Evolutionary conservation across 2,888 invertebrate genomes (phyloP).

Genomic region (Eilema depressum): DNA sequence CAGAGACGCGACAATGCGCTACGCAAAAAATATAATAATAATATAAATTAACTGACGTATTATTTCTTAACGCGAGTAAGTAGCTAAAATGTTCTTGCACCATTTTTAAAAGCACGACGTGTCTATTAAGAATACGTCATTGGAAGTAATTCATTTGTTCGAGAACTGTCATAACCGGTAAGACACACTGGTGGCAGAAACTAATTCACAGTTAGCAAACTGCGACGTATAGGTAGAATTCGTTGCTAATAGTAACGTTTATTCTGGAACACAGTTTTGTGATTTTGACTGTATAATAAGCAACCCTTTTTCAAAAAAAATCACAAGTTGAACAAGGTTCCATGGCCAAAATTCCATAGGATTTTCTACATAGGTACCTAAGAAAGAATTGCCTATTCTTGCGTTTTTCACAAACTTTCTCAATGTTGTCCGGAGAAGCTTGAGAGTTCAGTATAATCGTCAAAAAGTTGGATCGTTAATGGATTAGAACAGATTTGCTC

Average conservation of each 20-base stretch:
- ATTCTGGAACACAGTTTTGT: neutral
- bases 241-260: neutral
- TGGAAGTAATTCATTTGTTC: too few species aligned
- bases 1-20: too few species aligned
- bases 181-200: neutral
- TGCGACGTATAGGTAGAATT: neutral
- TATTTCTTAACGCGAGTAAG: too few species aligned
- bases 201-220: neutral
- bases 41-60: too few species aligned
- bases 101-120: too few species aligned
- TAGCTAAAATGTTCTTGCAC: too few species aligned
- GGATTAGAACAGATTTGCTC: slow-evolving; percentile 2
- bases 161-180: neutral
- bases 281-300: too few species aligned
- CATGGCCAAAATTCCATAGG: neutral
- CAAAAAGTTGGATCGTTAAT: slow-evolving; percentile 8
- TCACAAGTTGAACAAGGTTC: too few species aligned
- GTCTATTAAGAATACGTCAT: too few species aligned
- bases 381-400: neutral
- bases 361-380: neutral
- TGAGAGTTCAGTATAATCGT: slow-evolving; percentile 3
- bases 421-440: neutral
- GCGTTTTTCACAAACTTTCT: neutral
- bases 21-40: too few species aligned
- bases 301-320: too few species aligned